Conservation (phyloP, 2,888 invertebrate species). For the Trichogramma dendrolimi region DNA sequence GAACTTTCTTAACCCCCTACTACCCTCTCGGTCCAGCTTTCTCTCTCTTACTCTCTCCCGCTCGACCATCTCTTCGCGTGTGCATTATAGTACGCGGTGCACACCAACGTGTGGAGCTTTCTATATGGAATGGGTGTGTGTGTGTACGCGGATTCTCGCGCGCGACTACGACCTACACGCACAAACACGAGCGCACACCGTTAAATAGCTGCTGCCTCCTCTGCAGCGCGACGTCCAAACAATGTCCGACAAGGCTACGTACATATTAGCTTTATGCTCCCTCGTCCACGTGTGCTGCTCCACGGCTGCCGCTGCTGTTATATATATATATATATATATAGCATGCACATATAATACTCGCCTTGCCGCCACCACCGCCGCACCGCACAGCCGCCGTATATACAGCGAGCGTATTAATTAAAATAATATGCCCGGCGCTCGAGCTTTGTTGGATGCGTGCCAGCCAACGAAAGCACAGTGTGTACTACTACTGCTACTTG, state of each 20-base stretch:
- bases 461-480: too few species aligned
- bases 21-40: slow-evolving; percentile 31
- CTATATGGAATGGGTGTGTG: too few species aligned
- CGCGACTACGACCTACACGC: too few species aligned
- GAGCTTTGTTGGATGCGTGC: too few species aligned
- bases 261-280: slow-evolving; percentile 45
- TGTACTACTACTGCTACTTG: too few species aligned
- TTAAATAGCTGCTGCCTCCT: slow-evolving; percentile 7
- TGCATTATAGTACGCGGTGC: too few species aligned
- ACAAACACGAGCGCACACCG: slow-evolving; percentile 4
- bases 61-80: not conserved
- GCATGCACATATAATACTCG: too few species aligned
- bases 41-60: slow-evolving; percentile 12
- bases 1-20: slow-evolving; percentile 24
- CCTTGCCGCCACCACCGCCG: too few species aligned
- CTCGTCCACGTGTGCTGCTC: slow-evolving; percentile 33
- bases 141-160: too few species aligned
- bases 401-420: slow-evolving; percentile 20
- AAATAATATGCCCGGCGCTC: slow-evolving; percentile 14
- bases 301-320: slow-evolving; percentile 35
- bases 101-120: too few species aligned
- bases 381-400: slow-evolving; percentile 21
- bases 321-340: slow-evolving; percentile 35
- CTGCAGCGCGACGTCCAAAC: slow-evolving; percentile 41
- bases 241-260: slow-evolving; percentile 50